phyloP scores from a whole-genome alignment of 2,113 vertebrate genomes.

The Aspidoscelis tigris region DNA sequence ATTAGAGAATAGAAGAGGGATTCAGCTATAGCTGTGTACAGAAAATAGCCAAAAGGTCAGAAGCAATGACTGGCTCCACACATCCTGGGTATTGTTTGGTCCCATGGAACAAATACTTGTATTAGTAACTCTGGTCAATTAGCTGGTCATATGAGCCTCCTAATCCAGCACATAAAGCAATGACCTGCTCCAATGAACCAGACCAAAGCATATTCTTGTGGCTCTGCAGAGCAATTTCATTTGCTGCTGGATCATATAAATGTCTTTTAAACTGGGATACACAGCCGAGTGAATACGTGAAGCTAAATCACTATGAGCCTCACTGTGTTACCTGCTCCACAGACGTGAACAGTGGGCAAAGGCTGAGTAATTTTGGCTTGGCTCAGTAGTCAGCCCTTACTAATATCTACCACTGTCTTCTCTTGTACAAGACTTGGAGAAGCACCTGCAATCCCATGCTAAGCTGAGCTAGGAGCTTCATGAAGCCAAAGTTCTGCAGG shows the following conservation, averaged over 20 bases:
- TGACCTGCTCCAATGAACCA: accelerated
- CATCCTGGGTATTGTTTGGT: neutral
- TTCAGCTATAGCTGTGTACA: neutral
- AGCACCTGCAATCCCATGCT: neutral
- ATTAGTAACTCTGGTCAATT: neutral
- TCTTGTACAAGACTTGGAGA: too few species aligned
- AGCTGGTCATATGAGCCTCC: neutral
- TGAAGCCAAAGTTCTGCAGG: neutral
- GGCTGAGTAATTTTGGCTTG: neutral
- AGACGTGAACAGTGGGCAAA: neutral
- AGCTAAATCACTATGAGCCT: neutral
- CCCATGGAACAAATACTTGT: neutral
- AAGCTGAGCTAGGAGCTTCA: too few species aligned
- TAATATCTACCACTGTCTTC: neutral
- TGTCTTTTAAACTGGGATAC: neutral
- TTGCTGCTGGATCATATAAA: neutral
- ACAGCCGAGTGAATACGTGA: neutral
- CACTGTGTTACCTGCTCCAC: too few species aligned
- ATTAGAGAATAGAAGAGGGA: constrained; percentile 28
- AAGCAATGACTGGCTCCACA: neutral
- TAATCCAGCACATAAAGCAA: constrained; percentile 4
- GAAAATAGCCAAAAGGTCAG: neutral
- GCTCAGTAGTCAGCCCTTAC: neutral
- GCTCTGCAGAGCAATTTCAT: neutral
- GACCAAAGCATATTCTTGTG: neutral